Evolutionary conservation across 2,797 vertebrate genomes (phyloP).

Genomic region (Glossophaga mutica): DNA sequence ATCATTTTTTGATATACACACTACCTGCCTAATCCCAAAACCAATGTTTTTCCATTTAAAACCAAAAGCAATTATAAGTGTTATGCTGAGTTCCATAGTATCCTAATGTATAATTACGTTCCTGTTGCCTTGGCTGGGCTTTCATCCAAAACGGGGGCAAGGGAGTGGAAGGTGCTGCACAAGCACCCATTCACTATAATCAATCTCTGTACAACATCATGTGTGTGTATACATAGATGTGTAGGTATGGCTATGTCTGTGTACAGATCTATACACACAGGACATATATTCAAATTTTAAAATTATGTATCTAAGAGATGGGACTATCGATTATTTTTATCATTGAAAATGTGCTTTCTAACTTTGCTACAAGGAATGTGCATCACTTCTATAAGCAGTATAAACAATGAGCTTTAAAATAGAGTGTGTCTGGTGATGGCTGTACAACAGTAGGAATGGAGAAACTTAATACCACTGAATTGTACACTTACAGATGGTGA

Average conservation of each 20-base stretch:
- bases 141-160: background rate
- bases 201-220: too few species aligned
- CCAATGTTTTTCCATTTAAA: constrained; percentile 33
- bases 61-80: background rate
- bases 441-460: background rate
- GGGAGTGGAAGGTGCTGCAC: background rate
- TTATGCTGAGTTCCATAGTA: background rate
- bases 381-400: background rate
- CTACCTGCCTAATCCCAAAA: background rate
- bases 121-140: background rate
- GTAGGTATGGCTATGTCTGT: background rate
- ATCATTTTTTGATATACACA: background rate
- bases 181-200: background rate
- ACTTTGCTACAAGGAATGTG: background rate
- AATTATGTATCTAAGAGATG: background rate
- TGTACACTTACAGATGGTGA: background rate
- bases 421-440: background rate
- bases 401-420: background rate
- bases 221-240: background rate
- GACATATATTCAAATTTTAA: background rate
- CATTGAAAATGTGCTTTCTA: background rate
- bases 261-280: background rate
- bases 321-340: background rate
- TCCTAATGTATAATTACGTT: background rate
- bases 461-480: background rate